Base-by-base conservation (phyloP, 2,888 invertebrate species). In the Eupsilia transversa region DNA sequence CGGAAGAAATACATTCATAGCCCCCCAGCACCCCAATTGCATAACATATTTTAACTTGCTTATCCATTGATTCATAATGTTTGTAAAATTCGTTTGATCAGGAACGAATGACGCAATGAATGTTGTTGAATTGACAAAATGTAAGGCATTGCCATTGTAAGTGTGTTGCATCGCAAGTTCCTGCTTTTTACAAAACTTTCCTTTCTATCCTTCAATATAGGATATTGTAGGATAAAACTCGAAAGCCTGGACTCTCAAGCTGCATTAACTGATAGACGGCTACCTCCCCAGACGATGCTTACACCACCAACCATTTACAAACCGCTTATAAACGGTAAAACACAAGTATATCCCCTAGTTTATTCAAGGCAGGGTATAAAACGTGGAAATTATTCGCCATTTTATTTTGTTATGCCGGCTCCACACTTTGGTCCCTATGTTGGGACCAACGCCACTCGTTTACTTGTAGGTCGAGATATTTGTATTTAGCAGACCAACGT, bases 221-320 rank as follows among this genome's bases (percentile, higher is more conserved):
- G n/a, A n/a, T n/a, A n/a, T n/a, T n/a, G n/a, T n/a, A n/a, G n/a
- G n/a, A n/a, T 35, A 46, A 63, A 59, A 60, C 38, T 60, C 2
- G 27, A 72, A 70, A 71, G 17, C 30, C 35, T 46, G 46, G 54
- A 43, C 27, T 46, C 54, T 59, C 10, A 80, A 61, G 38, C 65
- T 56, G 46, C 56, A 80, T 60, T 27, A 63, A 63, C 52, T 60
- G 79, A 71, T 30, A 63, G 68, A 74, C 76, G 61, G 27, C 35
- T 20, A 49, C 3, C 33, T 79, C 79, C 79, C 82, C 46, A 56
- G 79, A 67, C 73, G 57, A 35, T 38, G 61, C 79, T 86, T 73
- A 72, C 71, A 43, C 43, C 59, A 67, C 59, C 74, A 69, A 63
- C 86, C 73, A 84, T 85, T 85, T 86, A 74, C 79, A 85, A 61